Conservation (phyloP, 1,140 invertebrate species). For the Aphelenchoides fujianensis region DNA sequence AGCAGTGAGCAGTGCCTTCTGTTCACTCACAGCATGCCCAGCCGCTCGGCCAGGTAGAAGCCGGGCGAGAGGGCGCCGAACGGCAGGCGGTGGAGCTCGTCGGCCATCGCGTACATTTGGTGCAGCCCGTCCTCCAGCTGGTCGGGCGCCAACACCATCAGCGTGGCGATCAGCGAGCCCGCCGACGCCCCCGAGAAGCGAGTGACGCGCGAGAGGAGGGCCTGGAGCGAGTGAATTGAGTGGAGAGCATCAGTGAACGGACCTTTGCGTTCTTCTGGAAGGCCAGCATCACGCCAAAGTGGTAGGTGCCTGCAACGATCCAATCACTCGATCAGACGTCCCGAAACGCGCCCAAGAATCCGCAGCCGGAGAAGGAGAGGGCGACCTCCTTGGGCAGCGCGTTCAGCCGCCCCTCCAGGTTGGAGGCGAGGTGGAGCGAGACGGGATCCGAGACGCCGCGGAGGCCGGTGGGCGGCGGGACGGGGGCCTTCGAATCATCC, state of each 20-base stretch:
- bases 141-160: slow-evolving; percentile 50
- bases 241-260: not conserved
- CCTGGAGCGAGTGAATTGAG: slow-evolving; percentile 28
- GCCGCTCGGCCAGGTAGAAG: slow-evolving; percentile 49
- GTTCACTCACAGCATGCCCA: slow-evolving; percentile 31
- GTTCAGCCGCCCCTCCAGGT: not conserved
- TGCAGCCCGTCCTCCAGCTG: slow-evolving; percentile 44
- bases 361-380: slow-evolving; percentile 45
- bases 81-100: slow-evolving; percentile 49
- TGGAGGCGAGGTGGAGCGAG: not conserved
- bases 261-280: slow-evolving; percentile 58
- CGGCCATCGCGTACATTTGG: slow-evolving; percentile 53
- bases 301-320: too few species aligned
- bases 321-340: too few species aligned
- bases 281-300: slow-evolving; percentile 58
- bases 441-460: not conserved
- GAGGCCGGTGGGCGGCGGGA: not conserved
- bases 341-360: slow-evolving; percentile 58
- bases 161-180: slow-evolving; percentile 53
- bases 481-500: not conserved
- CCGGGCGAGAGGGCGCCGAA: slow-evolving; percentile 60
- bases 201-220: slow-evolving; percentile 32
- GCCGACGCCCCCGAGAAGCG: slow-evolving; percentile 55
- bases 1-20: not conserved
- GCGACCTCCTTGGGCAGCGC: slow-evolving; percentile 23